Percentiles rank a stretch among this genome's conserved stretches.
Conservation (phyloP, 1,140 invertebrate species). For the Neodiprion fabricii region DNA sequence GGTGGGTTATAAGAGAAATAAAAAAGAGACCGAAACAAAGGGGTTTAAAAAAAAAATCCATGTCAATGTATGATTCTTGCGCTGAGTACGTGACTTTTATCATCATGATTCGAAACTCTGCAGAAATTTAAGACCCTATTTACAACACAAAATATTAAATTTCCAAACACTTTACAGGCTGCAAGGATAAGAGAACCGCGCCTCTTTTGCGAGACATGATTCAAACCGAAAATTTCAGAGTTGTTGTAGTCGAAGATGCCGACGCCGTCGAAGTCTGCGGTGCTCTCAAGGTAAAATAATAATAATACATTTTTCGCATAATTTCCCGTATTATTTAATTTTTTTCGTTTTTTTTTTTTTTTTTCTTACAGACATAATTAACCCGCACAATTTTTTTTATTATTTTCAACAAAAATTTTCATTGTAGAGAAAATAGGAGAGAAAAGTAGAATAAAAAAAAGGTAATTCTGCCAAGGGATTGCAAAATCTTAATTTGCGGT, state of each 20-base stretch:
- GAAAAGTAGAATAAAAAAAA: too few species aligned
- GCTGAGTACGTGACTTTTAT: not conserved
- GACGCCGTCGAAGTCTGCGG: slow-evolving; percentile 85
- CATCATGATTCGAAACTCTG: not conserved
- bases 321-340: not conserved
- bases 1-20: slow-evolving; percentile 55
- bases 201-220: slow-evolving; percentile 73
- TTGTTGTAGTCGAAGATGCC: slow-evolving; percentile 79
- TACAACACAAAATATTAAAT: not conserved
- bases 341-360: not conserved
- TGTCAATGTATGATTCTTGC: not conserved
- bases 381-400: too few species aligned
- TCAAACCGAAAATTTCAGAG: slow-evolving; percentile 80
- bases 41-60: not conserved
- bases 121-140: not conserved
- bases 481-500: not conserved
- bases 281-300: slow-evolving; percentile 73
- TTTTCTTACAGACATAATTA: too few species aligned
- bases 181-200: slow-evolving; percentile 65
- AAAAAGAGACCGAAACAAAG: slow-evolving; percentile 15
- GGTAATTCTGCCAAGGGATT: too few species aligned
- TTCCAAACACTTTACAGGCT: slow-evolving; percentile 56
- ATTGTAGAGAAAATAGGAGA: too few species aligned
- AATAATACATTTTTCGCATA: too few species aligned
- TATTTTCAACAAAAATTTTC: too few species aligned